Evolutionary conservation across 1,140 invertebrate species (phyloP).

Genomic region (Papilio glaucus): DNA sequence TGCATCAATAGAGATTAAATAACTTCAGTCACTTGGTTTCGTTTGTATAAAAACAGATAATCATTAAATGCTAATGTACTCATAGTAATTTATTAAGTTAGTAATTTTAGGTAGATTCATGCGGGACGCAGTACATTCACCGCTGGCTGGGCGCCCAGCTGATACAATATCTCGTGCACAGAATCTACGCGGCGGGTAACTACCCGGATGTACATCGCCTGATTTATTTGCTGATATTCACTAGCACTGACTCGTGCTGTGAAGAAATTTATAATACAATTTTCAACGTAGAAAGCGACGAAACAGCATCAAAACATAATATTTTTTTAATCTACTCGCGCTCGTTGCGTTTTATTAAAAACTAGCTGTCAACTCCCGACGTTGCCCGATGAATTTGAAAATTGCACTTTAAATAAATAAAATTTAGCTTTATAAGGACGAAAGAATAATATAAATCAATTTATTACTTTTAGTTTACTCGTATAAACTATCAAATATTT

Average conservation of each 20-base stretch:
- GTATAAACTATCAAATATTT: too few species aligned
- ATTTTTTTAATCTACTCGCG: not conserved
- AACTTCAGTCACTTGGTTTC: too few species aligned
- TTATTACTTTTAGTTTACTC: too few species aligned
- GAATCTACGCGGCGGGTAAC: conserved; percentile 34
- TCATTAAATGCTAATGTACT: too few species aligned
- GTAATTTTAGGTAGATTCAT: conserved; percentile 4
- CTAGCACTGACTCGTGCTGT: conserved; percentile 43
- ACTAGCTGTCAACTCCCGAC: too few species aligned
- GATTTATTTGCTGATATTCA: conserved; percentile 70
- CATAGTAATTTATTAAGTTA: too few species aligned
- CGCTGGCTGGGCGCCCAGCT: conserved; percentile 18
- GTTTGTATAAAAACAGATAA: too few species aligned
- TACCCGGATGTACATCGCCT: conserved; percentile 56
- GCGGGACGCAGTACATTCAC: not conserved
- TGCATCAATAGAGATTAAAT: too few species aligned
- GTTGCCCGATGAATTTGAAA: too few species aligned
- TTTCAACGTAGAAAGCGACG: not conserved
- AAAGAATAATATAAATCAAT: too few species aligned
- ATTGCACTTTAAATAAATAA: too few species aligned
- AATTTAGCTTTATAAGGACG: too few species aligned
- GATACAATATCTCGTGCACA: conserved; percentile 33
- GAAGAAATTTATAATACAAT: conserved; percentile 24
- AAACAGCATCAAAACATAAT: not conserved
- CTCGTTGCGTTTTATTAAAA: not conserved